phyloP scores from a whole-genome alignment of 1,140 invertebrate species.

The Nilaparvata lugens region DNA sequence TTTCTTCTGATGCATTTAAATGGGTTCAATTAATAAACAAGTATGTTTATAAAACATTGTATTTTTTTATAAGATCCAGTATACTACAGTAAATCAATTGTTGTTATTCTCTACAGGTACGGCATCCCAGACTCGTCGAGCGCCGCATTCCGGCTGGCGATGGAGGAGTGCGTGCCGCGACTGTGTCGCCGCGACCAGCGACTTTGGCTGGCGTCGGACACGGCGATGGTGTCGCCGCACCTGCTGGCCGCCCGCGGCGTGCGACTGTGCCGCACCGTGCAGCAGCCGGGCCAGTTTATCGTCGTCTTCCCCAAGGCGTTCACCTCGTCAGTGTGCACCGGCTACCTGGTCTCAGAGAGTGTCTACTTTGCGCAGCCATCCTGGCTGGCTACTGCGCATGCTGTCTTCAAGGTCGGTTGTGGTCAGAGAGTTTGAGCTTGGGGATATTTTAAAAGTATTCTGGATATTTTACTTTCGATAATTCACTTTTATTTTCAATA shows the following conservation, averaged over 20 bases:
- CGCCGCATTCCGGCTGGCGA: constrained; percentile 58
- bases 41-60: neutral
- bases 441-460: too few relatives aligned
- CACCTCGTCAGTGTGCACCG: constrained; percentile 80
- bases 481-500: too few relatives aligned
- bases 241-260: constrained; percentile 66
- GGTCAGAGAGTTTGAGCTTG: too few relatives aligned
- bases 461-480: too few relatives aligned
- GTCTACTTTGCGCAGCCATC: constrained; percentile 75
- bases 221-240: constrained; percentile 88
- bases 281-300: constrained; percentile 83
- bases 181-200: constrained; percentile 69
- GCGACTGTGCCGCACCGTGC: constrained; percentile 66
- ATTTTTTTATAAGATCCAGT: too few relatives aligned
- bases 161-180: constrained; percentile 69
- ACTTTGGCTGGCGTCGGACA: constrained; percentile 85
- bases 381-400: constrained; percentile 66
- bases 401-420: constrained; percentile 59
- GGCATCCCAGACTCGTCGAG: constrained; percentile 72
- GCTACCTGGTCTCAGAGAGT: constrained; percentile 85
- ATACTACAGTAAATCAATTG: too few relatives aligned
- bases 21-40: too few relatives aligned
- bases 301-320: constrained; percentile 86
- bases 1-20: too few relatives aligned
- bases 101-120: constrained; percentile 52